Conservation (phyloP, 2,888 invertebrate genomes). For the Hirtodrosophila cameraria region DNA sequence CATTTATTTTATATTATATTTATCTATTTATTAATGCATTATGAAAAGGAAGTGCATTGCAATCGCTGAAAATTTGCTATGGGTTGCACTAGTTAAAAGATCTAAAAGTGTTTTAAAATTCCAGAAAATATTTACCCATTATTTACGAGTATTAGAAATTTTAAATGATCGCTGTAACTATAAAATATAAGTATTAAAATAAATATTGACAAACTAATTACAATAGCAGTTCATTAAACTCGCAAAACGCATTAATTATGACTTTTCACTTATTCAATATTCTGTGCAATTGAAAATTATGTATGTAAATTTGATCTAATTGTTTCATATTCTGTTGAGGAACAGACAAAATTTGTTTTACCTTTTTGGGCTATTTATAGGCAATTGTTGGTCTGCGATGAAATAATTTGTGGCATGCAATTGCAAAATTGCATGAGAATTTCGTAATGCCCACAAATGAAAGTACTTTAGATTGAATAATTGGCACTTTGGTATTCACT, state of each 20-base stretch:
- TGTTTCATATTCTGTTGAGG: conserved; percentile 34
- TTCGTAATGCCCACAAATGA: conserved; percentile 51
- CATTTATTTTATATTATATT: background rate
- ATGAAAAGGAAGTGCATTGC: background rate
- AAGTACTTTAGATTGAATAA: conserved; percentile 35
- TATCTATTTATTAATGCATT: background rate
- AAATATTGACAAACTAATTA: background rate
- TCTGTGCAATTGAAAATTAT: conserved; percentile 45
- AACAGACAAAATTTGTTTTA: conserved; percentile 47
- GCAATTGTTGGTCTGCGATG: conserved; percentile 50
- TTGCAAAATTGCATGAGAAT: conserved; percentile 50
- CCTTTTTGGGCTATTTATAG: conserved; percentile 73
- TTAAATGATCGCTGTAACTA: conserved; percentile 31
- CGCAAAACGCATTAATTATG: conserved; percentile 14
- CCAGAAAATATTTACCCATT: conserved; percentile 61
- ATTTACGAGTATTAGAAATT: conserved; percentile 6
- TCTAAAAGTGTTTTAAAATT: background rate
- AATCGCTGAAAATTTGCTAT: background rate
- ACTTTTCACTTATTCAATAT: conserved; percentile 13
- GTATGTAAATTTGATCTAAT: conserved; percentile 50
- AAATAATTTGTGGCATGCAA: conserved; percentile 40
- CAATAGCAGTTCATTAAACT: conserved; percentile 19
- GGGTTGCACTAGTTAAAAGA: background rate
- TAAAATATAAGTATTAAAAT: background rate
- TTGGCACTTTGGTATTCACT: conserved; percentile 51